These are phyloP conservation scores for Hyles euphorbiae DNA, from an alignment of 1,140 invertebrate species.

Conservation along the genomic window DNA sequence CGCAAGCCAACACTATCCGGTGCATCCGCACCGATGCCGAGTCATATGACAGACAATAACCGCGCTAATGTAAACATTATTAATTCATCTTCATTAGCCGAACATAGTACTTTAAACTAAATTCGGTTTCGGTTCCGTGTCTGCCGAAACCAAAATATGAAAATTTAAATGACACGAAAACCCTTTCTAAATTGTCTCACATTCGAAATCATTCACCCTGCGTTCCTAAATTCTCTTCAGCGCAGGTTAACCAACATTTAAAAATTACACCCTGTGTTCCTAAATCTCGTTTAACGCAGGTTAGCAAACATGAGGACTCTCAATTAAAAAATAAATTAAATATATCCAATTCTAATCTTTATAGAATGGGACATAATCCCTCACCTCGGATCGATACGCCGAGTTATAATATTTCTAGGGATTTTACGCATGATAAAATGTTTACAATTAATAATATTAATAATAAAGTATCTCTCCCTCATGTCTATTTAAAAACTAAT, in stretches of 20 bases:
- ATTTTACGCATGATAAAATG: constrained; percentile 8
- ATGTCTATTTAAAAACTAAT: background rate
- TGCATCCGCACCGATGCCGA: background rate
- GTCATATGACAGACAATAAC: no score
- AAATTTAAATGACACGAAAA: background rate
- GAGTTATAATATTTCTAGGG: background rate
- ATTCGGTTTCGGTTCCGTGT: constrained; percentile 18
- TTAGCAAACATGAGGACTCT: no score
- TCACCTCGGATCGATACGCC: no score
- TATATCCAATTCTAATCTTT: no score
- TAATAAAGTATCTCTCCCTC: constrained; percentile 16
- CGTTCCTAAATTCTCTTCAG: background rate
- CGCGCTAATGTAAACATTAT: no score
- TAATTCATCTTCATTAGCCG: background rate
- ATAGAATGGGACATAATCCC: no score
- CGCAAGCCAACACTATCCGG: background rate
- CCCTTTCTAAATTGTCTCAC: background rate
- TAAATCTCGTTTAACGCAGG: no score
- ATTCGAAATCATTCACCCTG: background rate
- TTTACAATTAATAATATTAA: constrained; percentile 13
- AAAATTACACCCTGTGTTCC: background rate
- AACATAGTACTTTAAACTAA: constrained; percentile 22
- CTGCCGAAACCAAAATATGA: constrained; percentile 13
- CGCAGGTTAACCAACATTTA: constrained; percentile 1
- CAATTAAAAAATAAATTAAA: no score